Evolutionary conservation across 2,113 vertebrate genomes (phyloP).

Genomic region (Brachirus orientalis): DNA sequence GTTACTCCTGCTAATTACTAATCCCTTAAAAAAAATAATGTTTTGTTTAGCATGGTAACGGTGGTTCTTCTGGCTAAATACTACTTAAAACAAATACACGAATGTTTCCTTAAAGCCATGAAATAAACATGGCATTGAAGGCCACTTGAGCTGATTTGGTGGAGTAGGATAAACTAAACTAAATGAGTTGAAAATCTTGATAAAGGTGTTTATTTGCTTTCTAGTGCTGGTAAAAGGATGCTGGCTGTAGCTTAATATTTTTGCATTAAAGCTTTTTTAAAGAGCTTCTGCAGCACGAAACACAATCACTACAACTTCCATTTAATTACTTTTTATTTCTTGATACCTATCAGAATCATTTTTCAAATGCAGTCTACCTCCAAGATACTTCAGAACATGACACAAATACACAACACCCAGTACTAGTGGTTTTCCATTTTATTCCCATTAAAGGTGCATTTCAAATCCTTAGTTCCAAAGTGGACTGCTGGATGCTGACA

Average conservation of each 20-base stretch:
- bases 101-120: constrained; percentile 1
- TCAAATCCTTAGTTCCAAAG: constrained; percentile 37
- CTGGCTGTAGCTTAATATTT: no score
- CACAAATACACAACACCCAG: constrained; percentile 78
- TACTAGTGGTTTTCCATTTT: constrained; percentile 48
- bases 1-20: neutral
- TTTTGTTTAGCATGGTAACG: neutral
- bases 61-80: neutral
- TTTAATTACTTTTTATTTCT: constrained; percentile 78
- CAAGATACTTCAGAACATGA: constrained; percentile 82
- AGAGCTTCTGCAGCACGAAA: constrained; percentile 1
- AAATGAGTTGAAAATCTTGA: no score
- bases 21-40: neutral
- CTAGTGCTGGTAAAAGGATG: no score
- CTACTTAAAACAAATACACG: neutral
- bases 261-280: neutral
- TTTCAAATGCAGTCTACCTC: constrained; percentile 80
- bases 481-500: constrained; percentile 25
- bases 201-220: no score
- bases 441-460: constrained; percentile 40
- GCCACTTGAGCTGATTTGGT: neutral
- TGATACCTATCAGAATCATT: constrained; percentile 75
- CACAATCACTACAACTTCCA: constrained; percentile 24
- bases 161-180: no score
- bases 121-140: neutral